These are phyloP conservation scores for Myanophis thanlyinensis DNA, from an alignment of 2,113 vertebrate species.

Conservation along the genomic window DNA sequence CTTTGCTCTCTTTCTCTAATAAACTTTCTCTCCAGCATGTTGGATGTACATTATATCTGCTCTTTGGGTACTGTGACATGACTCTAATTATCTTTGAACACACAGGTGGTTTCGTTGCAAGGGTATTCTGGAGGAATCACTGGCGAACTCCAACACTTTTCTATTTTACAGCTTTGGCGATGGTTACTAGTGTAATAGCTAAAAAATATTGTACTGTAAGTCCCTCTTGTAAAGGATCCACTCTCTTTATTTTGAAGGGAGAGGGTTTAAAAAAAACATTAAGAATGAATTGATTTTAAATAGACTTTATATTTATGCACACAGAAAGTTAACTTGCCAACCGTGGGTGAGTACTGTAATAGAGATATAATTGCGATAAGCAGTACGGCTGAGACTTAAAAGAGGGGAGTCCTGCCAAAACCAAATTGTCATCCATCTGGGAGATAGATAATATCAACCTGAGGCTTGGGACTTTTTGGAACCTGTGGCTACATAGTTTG, in stretches of 20 bases:
- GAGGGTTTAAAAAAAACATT: background rate
- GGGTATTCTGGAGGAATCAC: background rate
- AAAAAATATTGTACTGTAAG: background rate
- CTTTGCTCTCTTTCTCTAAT: background rate
- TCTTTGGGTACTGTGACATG: background rate
- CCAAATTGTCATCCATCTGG: conserved; percentile 23
- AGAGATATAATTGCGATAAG: conserved; percentile 27
- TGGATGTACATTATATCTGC: background rate
- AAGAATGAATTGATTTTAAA: background rate
- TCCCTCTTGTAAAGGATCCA: background rate
- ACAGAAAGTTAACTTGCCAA: conserved; percentile 21
- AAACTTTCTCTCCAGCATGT: background rate
- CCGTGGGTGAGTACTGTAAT: conserved; percentile 7
- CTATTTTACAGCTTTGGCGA: background rate
- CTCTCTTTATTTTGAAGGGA: background rate
- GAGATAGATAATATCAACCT: conserved; percentile 28
- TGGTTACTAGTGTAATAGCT: background rate
- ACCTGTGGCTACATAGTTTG: conserved; percentile 17
- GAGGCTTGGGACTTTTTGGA: conserved; percentile 6
- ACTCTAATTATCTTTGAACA: too few relatives aligned
- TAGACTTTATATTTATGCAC: background rate
- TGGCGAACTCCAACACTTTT: background rate
- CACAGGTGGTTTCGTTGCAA: background rate
- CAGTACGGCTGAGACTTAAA: background rate
- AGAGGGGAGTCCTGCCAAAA: conserved; percentile 9